Evolutionary conservation across 2,888 invertebrate species (phyloP).

Genomic region (Griposia aprilina): DNA sequence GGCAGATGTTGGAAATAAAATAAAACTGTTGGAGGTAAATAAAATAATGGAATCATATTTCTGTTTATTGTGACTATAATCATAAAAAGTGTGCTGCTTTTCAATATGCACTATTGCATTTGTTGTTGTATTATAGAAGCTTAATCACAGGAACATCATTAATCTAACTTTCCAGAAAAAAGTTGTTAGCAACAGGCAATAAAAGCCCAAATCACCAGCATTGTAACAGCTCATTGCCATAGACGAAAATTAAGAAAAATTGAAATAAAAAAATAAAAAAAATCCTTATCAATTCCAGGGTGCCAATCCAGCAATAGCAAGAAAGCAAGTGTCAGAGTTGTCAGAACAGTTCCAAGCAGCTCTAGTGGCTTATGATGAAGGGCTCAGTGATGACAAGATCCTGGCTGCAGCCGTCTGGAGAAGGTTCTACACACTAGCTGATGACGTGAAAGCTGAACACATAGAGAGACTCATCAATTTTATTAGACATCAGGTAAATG

Average conservation of each 20-base stretch:
- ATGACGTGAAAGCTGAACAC: conserved; percentile 91
- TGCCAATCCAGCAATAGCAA: conserved; percentile 91
- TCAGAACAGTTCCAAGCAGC: conserved; percentile 96
- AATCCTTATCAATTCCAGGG: conserved; percentile 86
- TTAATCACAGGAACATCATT: background rate
- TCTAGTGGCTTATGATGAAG: conserved; percentile 96
- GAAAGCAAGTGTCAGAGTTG: conserved; percentile 92
- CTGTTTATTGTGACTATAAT: background rate
- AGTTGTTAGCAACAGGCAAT: background rate
- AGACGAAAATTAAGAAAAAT: too few species aligned
- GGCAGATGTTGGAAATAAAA: conserved; percentile 94
- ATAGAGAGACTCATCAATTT: conserved; percentile 94
- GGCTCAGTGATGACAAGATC: conserved; percentile 93
- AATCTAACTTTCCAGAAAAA: background rate
- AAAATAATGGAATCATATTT: background rate
- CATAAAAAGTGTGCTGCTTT: background rate
- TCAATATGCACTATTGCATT: background rate
- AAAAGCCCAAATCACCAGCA: background rate
- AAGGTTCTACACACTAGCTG: conserved; percentile 93
- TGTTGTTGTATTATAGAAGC: background rate
- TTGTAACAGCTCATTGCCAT: background rate
- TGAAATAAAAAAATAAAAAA: too few species aligned
- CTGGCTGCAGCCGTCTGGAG: conserved; percentile 97
- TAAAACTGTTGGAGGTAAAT: conserved; percentile 93
- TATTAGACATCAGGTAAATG: conserved; percentile 93